Conservation (phyloP, 2,113 vertebrate genomes). For the Rousettus leschenaultii region DNA sequence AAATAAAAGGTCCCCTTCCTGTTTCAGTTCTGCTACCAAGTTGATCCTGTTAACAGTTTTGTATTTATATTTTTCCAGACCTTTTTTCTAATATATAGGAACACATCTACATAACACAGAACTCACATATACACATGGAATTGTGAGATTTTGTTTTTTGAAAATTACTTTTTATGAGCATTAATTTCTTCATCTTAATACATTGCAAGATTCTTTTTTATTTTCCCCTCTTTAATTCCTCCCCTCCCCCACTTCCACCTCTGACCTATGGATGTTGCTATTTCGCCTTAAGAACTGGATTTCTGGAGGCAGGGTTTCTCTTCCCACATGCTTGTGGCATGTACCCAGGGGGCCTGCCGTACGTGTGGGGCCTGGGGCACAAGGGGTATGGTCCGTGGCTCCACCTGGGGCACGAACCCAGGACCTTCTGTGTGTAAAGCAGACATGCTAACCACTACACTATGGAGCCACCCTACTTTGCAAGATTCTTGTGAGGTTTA, state of each 20-base stretch:
- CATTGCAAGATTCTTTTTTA: slow-evolving; percentile 29
- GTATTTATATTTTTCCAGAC: neutral
- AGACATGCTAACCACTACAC: too few relatives aligned
- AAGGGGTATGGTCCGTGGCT: too few relatives aligned
- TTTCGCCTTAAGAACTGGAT: too few relatives aligned
- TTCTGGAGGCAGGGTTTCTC: too few relatives aligned
- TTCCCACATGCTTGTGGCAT: too few relatives aligned
- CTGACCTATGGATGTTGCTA: too few relatives aligned
- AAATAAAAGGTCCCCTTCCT: neutral
- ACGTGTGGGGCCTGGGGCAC: too few relatives aligned
- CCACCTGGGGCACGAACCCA: too few relatives aligned
- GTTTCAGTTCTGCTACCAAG: neutral
- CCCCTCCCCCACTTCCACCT: too few relatives aligned
- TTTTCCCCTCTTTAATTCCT: too few relatives aligned
- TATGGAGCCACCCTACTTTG: neutral
- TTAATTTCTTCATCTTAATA: slow-evolving; percentile 42
- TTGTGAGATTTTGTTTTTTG: neutral
- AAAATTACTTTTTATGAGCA: slow-evolving; percentile 18
- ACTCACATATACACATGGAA: neutral
- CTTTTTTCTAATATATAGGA: neutral
- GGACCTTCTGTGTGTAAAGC: too few relatives aligned
- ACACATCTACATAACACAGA: neutral
- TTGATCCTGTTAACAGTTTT: neutral
- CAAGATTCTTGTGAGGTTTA: slow-evolving; percentile 31
- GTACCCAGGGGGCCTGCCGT: too few relatives aligned